A percentile compares a stretch with the other conserved stretches of the same genome.
Conservation (phyloP, 2,113 vertebrate genomes). For the Ailurus styani region DNA sequence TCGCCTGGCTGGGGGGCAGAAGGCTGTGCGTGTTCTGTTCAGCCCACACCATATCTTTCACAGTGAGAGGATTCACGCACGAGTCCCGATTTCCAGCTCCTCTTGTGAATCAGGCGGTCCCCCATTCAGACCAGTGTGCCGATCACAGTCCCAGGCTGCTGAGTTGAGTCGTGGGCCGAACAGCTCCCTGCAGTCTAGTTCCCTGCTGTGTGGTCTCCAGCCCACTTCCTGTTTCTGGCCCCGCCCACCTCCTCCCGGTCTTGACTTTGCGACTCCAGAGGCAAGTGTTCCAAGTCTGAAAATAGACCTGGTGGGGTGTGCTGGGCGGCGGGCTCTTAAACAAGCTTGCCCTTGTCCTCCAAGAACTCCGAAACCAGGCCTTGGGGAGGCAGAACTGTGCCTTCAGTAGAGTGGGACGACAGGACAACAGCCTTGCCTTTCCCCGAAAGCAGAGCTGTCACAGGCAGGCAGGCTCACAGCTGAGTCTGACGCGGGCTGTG, state of each 20-base stretch:
- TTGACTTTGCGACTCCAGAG: neutral
- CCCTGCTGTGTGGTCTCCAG: neutral
- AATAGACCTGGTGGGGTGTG: neutral
- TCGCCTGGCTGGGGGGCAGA: neutral
- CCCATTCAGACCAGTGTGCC: neutral
- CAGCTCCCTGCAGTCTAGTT: too few species aligned
- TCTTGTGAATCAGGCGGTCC: neutral
- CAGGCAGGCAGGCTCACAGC: neutral
- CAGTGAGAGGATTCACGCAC: neutral
- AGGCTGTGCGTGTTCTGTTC: neutral
- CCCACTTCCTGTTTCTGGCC: neutral
- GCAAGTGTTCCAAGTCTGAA: neutral
- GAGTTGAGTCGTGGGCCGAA: neutral
- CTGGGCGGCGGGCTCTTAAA: neutral
- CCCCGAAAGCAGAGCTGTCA: rapidly evolving
- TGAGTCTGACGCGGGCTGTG: neutral
- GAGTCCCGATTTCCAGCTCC: neutral
- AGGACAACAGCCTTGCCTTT: neutral
- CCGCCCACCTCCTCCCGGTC: neutral
- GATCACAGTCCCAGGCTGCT: neutral
- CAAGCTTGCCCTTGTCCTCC: neutral
- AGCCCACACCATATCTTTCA: neutral
- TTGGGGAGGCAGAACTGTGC: neutral
- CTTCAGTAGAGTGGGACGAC: neutral
- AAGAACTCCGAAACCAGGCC: neutral